Conservation (phyloP, 2,113 vertebrate genomes). For the Mesocricetus auratus region DNA sequence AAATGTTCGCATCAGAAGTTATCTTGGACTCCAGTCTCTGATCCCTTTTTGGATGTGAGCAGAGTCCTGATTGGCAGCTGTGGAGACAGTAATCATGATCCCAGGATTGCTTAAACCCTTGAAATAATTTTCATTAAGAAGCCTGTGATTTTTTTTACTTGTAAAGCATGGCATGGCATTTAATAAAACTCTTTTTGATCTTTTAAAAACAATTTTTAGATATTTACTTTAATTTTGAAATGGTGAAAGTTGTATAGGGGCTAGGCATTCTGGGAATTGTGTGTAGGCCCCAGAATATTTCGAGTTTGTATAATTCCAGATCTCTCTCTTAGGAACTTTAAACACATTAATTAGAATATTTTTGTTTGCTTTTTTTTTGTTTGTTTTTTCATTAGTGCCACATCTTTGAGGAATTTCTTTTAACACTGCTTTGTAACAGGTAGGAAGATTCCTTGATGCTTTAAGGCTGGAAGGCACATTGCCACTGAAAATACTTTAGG, state of each 20-base stretch:
- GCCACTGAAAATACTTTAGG: background rate
- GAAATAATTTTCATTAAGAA: constrained; percentile 48
- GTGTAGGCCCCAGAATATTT: constrained; percentile 18
- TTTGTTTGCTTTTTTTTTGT: background rate
- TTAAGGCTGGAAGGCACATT: background rate
- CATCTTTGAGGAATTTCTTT: constrained; percentile 30
- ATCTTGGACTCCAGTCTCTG: background rate
- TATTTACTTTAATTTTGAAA: constrained; percentile 47
- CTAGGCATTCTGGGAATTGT: constrained; percentile 42
- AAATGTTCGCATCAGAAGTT: background rate
- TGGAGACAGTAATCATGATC: background rate
- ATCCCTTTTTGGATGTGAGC: background rate
- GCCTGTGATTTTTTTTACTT: background rate
- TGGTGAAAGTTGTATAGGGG: background rate
- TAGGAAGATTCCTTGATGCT: constrained; percentile 65
- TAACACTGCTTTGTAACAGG: constrained; percentile 35
- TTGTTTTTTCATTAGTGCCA: background rate
- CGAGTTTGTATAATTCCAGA: constrained; percentile 5
- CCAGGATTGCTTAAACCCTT: background rate
- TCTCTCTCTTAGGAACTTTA: constrained; percentile 62
- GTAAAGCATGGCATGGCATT: constrained; percentile 24
- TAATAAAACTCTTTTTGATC: constrained; percentile 7
- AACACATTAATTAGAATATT: constrained; percentile 40
- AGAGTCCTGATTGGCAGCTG: background rate
- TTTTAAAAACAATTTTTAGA: background rate